Base-by-base conservation (phyloP, 2,797 vertebrate species). In the Stomatorhinus walkeri region DNA sequence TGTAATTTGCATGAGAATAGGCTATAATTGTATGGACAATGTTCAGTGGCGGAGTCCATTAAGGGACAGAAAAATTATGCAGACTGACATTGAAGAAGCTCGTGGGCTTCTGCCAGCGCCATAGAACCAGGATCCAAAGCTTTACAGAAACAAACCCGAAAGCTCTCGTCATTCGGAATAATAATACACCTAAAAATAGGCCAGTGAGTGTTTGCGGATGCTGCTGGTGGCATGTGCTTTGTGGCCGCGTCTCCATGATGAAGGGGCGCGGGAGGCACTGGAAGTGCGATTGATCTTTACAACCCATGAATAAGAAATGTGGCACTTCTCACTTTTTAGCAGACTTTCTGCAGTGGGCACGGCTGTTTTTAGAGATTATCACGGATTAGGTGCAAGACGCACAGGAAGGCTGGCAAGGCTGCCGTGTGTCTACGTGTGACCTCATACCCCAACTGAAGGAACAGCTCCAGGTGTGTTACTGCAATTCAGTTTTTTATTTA, bases 1-100 rank as follows among this genome's bases (percentile, higher is more conserved):
- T 81, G 76, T 81, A 81, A 81, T 81, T 81, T 81, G 76, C 76
- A 81, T 81, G 76, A 46, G 40, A 81, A 81, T 81, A 16, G 76
- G 2, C 19, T 81, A 6, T 81, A 81, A 81, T 81, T 81, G 40
- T 81, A 46, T 22, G 76, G 76, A 16, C 36, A 81, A 46, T 81
- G 76, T 46, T 81, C 76, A 81, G 36, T 46, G 28, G 40, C 36
- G 6, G 76, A 81, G 76, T n/a, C 76, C 40, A 81, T 81, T 81
- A 81, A 81, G 76, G 76, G 76, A 81, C 76, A 46, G 36, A 81
- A 16, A 46, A 81, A 81, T 81, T 4, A 16, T 8, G 8, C 40
- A 43, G 76, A 81, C 76, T 81, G 76, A 81, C 76, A 46, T 9
- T 46, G 76, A 79, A 46, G 19, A 43, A 40, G 40, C 36, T 81